Conservation (phyloP, 2,113 vertebrate genomes). For the Solea senegalensis region DNA sequence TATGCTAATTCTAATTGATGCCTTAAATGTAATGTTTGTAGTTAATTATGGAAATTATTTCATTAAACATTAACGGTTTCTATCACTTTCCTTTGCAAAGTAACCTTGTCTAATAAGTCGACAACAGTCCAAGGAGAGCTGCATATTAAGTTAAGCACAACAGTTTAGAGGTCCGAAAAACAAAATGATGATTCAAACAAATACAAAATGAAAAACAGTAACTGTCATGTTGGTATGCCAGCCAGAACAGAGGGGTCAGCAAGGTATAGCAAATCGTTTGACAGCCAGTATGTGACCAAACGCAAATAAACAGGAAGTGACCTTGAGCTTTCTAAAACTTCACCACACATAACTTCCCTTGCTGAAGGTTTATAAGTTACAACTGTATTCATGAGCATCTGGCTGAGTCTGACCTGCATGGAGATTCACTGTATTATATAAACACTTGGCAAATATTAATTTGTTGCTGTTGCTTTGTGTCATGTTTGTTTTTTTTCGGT, state of each 20-base stretch:
- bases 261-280: slow-evolving; percentile 15
- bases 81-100: neutral
- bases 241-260: slow-evolving; percentile 35
- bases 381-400: slow-evolving; percentile 82
- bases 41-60: neutral
- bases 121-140: slow-evolving; percentile 11
- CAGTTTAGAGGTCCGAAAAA: neutral
- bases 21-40: neutral
- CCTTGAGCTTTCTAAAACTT: slow-evolving; percentile 76
- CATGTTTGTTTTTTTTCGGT: slow-evolving; percentile 14
- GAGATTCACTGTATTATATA: slow-evolving; percentile 55
- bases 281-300: slow-evolving; percentile 50
- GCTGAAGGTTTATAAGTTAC: slow-evolving; percentile 47
- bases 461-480: slow-evolving; percentile 32
- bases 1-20: neutral
- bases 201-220: slow-evolving; percentile 35
- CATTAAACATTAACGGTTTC: neutral
- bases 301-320: slow-evolving; percentile 66
- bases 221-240: slow-evolving; percentile 34
- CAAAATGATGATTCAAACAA: slow-evolving; percentile 47
- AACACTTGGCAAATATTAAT: slow-evolving; percentile 48
- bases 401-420: slow-evolving; percentile 63
- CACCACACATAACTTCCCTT: slow-evolving; percentile 38
- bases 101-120: slow-evolving; percentile 15
- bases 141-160: slow-evolving; percentile 8